phyloP scores from a whole-genome alignment of 2,888 invertebrate genomes.

The Philereme vetulata region DNA sequence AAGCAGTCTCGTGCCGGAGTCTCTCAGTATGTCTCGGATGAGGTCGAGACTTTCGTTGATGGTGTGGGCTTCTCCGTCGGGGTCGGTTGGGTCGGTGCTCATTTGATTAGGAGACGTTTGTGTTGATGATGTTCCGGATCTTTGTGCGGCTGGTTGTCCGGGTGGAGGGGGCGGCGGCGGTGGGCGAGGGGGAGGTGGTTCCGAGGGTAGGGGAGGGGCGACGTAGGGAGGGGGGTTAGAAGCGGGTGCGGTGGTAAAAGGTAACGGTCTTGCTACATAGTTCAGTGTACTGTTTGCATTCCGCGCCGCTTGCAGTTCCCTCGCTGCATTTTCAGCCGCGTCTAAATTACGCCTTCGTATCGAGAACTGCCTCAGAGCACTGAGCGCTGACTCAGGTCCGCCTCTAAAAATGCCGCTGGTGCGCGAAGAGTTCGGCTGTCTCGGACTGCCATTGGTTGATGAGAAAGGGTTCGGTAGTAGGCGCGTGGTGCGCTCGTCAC shows the following conservation, averaged over 20 bases:
- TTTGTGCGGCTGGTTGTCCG: constrained; percentile 38
- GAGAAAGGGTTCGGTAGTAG: constrained; percentile 74
- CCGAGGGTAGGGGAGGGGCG: constrained; percentile 36
- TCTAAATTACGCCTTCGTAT: constrained; percentile 54
- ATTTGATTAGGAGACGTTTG: constrained; percentile 58
- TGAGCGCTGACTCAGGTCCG: constrained; percentile 40
- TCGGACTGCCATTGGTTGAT: constrained; percentile 42
- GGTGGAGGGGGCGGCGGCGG: constrained; percentile 33
- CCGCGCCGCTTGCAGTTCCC: constrained; percentile 8
- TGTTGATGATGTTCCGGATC: constrained; percentile 59
- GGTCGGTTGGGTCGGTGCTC: constrained; percentile 6
- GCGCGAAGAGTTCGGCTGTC: constrained; percentile 51
- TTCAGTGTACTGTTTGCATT: not conserved
- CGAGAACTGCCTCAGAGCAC: constrained; percentile 44
- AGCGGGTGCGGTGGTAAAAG: constrained; percentile 19
- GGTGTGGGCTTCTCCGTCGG: constrained; percentile 68
- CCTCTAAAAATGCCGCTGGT: constrained; percentile 56
- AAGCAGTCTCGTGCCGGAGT: constrained; percentile 74
- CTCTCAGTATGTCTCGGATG: constrained; percentile 75
- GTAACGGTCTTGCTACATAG: not conserved
- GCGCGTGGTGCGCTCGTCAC: constrained; percentile 61
- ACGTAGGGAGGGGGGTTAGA: constrained; percentile 27
- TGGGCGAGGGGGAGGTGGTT: constrained; percentile 22
- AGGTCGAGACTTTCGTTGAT: constrained; percentile 76
- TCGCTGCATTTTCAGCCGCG: constrained; percentile 31